Percentiles rank a stretch among this genome's conserved stretches.
These are phyloP conservation scores for Lophotis ruficrista DNA, from an alignment of 2,113 vertebrate species.

Conservation along the genomic window DNA sequence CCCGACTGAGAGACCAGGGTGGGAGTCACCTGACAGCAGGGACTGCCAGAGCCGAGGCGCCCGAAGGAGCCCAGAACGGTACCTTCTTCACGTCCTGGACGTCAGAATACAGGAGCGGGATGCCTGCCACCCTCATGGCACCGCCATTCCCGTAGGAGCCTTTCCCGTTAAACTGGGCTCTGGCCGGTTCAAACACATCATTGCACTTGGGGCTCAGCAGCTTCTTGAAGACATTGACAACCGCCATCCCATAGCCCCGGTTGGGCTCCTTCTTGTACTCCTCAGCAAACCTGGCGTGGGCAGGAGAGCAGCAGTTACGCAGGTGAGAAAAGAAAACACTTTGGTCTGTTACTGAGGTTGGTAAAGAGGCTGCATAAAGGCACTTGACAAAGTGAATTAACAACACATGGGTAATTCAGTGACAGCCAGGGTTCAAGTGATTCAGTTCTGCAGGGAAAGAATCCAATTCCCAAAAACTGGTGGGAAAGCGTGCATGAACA, in stretches of 20 bases:
- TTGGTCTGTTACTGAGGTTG: neutral
- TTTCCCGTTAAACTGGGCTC: slow-evolving; percentile 92
- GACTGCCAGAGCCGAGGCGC: neutral
- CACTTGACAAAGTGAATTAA: neutral
- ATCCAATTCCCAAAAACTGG: neutral
- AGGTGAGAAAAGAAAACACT: neutral
- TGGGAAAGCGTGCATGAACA: neutral
- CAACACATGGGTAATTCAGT: neutral
- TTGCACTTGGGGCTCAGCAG: slow-evolving; percentile 87
- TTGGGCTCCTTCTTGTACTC: slow-evolving; percentile 90
- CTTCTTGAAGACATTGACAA: slow-evolving; percentile 92
- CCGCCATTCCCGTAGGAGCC: slow-evolving; percentile 97
- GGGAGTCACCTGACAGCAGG: neutral
- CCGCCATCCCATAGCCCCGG: slow-evolving; percentile 91
- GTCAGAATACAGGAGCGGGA: slow-evolving; percentile 83
- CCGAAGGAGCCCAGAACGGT: neutral
- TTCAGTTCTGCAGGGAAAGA: neutral
- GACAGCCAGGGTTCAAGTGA: neutral
- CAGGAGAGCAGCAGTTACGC: neutral
- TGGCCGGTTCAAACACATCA: slow-evolving; percentile 90
- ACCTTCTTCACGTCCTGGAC: slow-evolving; percentile 86
- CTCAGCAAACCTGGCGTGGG: slow-evolving; percentile 85
- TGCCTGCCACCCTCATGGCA: slow-evolving; percentile 93
- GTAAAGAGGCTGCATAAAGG: neutral
- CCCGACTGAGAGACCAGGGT: rapidly evolving